Evolutionary conservation across 2,113 vertebrate species (phyloP).

Genomic region (Otolemur garnettii): DNA sequence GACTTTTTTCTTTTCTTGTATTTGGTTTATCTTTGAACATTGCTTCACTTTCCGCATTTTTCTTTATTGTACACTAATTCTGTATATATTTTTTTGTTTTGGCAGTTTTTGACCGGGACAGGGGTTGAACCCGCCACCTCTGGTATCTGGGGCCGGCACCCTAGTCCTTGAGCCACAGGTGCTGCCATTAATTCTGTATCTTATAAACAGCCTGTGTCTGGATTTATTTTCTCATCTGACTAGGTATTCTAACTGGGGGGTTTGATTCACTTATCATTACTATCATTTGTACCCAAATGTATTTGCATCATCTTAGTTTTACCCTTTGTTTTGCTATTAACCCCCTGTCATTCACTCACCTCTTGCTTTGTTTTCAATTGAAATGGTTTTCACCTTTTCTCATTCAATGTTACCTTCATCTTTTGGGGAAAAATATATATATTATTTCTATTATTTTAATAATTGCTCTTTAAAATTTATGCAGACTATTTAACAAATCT

Average conservation of each 20-base stretch:
- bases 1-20: neutral
- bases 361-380: slow-evolving; percentile 1
- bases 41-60: neutral
- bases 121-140: too few species aligned
- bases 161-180: too few species aligned
- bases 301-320: neutral
- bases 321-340: neutral
- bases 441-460: slow-evolving; percentile 23
- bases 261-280: neutral
- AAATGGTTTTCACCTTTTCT: neutral
- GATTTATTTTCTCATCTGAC: neutral
- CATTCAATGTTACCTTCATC: neutral
- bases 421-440: neutral
- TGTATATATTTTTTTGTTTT: too few species aligned
- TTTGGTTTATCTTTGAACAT: neutral
- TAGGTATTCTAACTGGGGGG: neutral
- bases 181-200: too few species aligned
- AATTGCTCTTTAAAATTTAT: neutral
- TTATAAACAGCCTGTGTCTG: neutral
- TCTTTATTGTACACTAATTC: neutral
- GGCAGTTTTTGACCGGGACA: too few species aligned
- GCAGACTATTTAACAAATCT: neutral
- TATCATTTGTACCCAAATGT: neutral
- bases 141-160: too few species aligned
- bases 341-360: neutral